phyloP scores from a whole-genome alignment of 2,797 vertebrate species.

The Bucorvus abyssinicus region DNA sequence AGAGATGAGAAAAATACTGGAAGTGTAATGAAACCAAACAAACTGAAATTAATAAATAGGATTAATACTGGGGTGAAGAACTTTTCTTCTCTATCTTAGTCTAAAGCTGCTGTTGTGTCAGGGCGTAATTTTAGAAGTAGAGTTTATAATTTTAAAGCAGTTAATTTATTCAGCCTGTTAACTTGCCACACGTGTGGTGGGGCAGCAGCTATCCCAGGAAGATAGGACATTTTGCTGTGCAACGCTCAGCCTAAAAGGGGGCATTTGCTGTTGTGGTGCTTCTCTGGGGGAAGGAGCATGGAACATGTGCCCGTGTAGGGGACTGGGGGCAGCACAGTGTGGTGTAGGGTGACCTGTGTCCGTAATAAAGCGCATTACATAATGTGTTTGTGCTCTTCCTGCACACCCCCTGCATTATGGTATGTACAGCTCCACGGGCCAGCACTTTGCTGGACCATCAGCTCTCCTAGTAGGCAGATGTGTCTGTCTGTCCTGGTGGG shows the following conservation, averaged over 20 bases:
- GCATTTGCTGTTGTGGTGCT: accelerated
- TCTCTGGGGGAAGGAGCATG: neutral
- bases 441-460: neutral
- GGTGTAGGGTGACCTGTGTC: accelerated
- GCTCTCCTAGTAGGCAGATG: neutral
- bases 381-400: accelerated
- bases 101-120: neutral
- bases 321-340: accelerated
- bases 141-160: neutral
- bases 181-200: accelerated
- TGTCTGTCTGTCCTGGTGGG: accelerated
- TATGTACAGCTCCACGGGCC: accelerated
- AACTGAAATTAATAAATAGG: neutral
- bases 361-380: accelerated
- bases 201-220: neutral
- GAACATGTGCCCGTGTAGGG: accelerated
- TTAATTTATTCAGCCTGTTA: neutral
- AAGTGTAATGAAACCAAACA: neutral
- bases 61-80: neutral
- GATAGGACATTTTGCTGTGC: accelerated
- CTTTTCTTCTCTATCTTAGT: neutral
- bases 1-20: neutral
- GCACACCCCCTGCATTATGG: accelerated
- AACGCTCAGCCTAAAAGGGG: neutral
- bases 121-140: accelerated